Evolutionary conservation across 64 coral and sea anemone species (phyloP), one percentile per base, ranked within the genome.

Genomic region (Actinia tenebrosa): DNA sequence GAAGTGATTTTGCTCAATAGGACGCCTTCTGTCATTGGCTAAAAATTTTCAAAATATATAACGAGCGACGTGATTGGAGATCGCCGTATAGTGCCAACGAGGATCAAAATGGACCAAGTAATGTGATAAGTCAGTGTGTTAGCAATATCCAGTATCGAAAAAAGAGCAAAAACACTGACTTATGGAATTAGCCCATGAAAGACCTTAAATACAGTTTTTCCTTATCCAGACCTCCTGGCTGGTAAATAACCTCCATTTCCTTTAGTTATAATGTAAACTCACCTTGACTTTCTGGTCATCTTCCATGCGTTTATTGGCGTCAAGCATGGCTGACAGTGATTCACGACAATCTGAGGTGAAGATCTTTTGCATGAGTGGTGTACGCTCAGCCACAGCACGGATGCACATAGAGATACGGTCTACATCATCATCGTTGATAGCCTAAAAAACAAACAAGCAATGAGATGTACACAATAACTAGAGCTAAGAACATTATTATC

Each of bases 381-480:
- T 88, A 79, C 97, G 93, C 72, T 99, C 93, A 3, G 97, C 97
- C 14, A 99, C 90, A 7, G 94, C 97, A 16, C 97, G 91, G 44
- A 99, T 77, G 86, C 97, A 99, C 90, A 99, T 81, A 3, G 97
- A 95, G 64, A 99, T 99, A 53, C 97, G 93, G 77, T 99, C 97
- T 10, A 99, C 97, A 80, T 99, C 97, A 86, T 99, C 97, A 89
- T 99, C 97, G 0, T 93, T 99, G 79, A 99, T 99, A 20, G 89
- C 79, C 97, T 99, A 19, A 75, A 37, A 37, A 50, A 81, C 16
- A 81, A 81, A 81, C 14, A 20, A 52, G 10, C 16, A 50, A 47
- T 22, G 15, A 66, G 63, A 66, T 69, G 64, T 50, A 23, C 0
- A 69, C 7, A 9, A 25, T 69, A 10, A 3, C 22, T 69, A 69